Evolutionary conservation across 2,888 invertebrate genomes (phyloP).

Genomic region (Caenorhabditis imperialis): DNA sequence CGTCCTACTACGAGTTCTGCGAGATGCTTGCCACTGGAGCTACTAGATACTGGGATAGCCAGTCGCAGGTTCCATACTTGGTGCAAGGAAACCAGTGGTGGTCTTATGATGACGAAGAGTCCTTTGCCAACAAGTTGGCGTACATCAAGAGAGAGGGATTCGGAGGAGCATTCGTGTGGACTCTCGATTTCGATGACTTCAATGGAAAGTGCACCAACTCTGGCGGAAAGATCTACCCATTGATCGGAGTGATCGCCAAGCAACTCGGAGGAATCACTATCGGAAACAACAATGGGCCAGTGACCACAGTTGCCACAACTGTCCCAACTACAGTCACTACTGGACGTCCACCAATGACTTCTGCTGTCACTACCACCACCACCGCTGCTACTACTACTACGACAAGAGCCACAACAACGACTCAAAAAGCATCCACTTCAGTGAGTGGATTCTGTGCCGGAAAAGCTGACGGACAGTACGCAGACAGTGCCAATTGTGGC

Average conservation of each 20-base stretch:
- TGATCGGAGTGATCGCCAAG: constrained; percentile 74
- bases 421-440: constrained; percentile 12
- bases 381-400: constrained; percentile 36
- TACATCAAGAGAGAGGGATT: constrained; percentile 73
- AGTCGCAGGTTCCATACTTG: constrained; percentile 85
- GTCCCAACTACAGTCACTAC: constrained; percentile 34
- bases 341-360: constrained; percentile 43
- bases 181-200: constrained; percentile 78
- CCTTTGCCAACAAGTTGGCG: constrained; percentile 85
- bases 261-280: constrained; percentile 72
- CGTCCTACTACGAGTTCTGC: constrained; percentile 96
- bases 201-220: constrained; percentile 74
- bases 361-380: constrained; percentile 41
- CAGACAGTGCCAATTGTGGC: constrained; percentile 53
- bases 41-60: constrained; percentile 86
- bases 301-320: constrained; percentile 30
- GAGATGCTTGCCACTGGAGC: constrained; percentile 86
- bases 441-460: constrained; percentile 69
- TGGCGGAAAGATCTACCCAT: constrained; percentile 72
- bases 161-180: constrained; percentile 78
- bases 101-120: constrained; percentile 90
- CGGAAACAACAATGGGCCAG: constrained; percentile 37
- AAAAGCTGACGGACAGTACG: constrained; percentile 68
- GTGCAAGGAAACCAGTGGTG: constrained; percentile 90
- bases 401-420: constrained; percentile 20